Conservation (phyloP, 2,888 invertebrate genomes). For the Acleris cristana region DNA sequence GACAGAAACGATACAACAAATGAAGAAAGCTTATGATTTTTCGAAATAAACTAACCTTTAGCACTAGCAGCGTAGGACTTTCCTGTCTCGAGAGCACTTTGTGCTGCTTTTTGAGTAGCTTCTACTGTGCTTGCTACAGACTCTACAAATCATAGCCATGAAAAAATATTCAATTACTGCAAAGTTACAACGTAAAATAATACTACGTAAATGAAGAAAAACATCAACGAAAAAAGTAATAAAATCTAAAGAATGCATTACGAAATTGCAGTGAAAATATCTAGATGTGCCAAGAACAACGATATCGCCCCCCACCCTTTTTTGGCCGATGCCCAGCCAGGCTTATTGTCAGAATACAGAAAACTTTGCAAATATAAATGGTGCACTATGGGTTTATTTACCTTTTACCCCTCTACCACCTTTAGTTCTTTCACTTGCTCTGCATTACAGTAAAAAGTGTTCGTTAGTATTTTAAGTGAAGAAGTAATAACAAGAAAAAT, state of each 20-base stretch:
- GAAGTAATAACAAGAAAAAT: background rate
- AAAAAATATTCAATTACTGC: background rate
- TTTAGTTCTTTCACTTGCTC: slow-evolving; percentile 22
- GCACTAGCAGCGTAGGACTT: slow-evolving; percentile 35
- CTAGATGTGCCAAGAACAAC: slow-evolving; percentile 28
- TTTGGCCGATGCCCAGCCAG: slow-evolving; percentile 27
- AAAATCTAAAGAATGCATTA: slow-evolving; percentile 13
- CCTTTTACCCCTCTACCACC: slow-evolving; percentile 32
- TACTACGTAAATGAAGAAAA: background rate
- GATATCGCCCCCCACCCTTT: slow-evolving; percentile 16
- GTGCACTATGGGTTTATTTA: slow-evolving; percentile 26
- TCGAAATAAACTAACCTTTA: slow-evolving; percentile 30
- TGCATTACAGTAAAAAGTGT: slow-evolving; percentile 25
- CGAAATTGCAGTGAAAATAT: slow-evolving; percentile 11
- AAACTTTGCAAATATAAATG: slow-evolving; percentile 7
- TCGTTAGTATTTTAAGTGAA: slow-evolving; percentile 22
- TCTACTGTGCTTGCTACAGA: slow-evolving; percentile 35
- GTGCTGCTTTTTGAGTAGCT: slow-evolving; percentile 33
- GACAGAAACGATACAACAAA: background rate
- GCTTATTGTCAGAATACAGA: background rate
- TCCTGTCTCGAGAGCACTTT: slow-evolving; percentile 35
- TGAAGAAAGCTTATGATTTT: background rate
- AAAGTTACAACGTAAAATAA: background rate
- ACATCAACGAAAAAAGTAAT: background rate
- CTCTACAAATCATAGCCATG: slow-evolving; percentile 29